Conservation (phyloP, 2,113 vertebrate genomes). For the Cebus imitator region DNA sequence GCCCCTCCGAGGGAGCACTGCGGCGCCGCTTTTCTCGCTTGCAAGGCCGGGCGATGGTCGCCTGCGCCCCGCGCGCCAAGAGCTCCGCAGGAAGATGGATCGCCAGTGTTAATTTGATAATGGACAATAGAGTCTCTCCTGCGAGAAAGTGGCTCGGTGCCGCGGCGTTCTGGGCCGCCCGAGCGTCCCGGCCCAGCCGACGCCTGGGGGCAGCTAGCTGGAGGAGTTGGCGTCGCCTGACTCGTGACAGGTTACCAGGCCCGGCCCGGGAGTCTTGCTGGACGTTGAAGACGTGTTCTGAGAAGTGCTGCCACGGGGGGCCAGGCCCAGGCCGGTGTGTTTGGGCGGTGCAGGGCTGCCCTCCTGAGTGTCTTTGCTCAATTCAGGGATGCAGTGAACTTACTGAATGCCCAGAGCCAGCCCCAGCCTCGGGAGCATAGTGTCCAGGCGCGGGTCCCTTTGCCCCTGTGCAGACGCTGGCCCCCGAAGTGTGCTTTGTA, state of each 20-base stretch:
- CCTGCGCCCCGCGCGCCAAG: not conserved
- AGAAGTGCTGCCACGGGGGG: not conserved
- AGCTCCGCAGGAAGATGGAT: not conserved
- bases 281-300: not conserved
- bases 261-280: not conserved
- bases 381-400: not conserved
- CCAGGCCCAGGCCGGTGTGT: not conserved
- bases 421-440: not conserved
- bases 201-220: not conserved
- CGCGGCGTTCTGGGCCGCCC: not conserved
- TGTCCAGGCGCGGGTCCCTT: not conserved
- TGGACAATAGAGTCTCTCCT: not conserved
- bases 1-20: conserved; percentile 5
- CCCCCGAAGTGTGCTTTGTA: not conserved
- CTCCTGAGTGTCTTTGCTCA: not conserved
- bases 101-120: not conserved
- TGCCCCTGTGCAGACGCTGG: not conserved
- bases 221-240: not conserved
- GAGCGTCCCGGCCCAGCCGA: not conserved
- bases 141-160: conserved; percentile 5
- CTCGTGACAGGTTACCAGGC: conserved; percentile 32
- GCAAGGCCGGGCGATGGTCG: not conserved
- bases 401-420: not conserved
- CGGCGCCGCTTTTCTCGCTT: not conserved
- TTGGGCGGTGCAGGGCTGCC: not conserved